phyloP scores from a whole-genome alignment of 2,113 vertebrate genomes.

The Seriola aureovittata region DNA sequence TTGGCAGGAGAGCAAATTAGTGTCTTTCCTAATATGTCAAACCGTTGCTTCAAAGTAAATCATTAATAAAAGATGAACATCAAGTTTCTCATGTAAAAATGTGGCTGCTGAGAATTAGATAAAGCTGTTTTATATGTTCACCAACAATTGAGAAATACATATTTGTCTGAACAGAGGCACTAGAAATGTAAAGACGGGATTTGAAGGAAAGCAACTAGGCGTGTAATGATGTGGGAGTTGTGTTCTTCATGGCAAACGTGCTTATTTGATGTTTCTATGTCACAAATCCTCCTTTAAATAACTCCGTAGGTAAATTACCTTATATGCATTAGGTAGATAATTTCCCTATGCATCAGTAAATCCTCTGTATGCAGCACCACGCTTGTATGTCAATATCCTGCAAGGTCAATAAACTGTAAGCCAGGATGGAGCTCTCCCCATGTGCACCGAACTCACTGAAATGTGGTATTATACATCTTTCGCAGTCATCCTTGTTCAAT shows the following conservation, averaged over 20 bases:
- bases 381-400: slow-evolving; percentile 4
- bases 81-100: not conserved
- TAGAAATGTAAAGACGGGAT: slow-evolving; percentile 14
- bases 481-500: slow-evolving; percentile 51
- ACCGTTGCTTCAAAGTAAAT: not conserved
- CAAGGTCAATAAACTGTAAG: slow-evolving; percentile 40
- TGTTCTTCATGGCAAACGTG: not conserved
- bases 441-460: slow-evolving; percentile 24
- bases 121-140: not conserved
- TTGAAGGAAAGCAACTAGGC: not conserved
- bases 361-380: not conserved
- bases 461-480: slow-evolving; percentile 32
- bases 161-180: not conserved
- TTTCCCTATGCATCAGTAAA: slow-evolving; percentile 4
- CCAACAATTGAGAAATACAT: not conserved
- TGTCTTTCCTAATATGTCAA: not conserved
- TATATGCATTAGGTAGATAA: not conserved
- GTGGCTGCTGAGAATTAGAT: not conserved
- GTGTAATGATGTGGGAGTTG: not conserved
- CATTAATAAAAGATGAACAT: not conserved
- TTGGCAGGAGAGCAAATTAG: not conserved
- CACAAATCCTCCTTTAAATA: slow-evolving; percentile 1
- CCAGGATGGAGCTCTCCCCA: not conserved
- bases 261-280: not conserved
- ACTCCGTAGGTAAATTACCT: not conserved